These are phyloP conservation scores for Esox masquinongy DNA, from an alignment of 2,797 vertebrate genomes.

Conservation along the genomic window DNA sequence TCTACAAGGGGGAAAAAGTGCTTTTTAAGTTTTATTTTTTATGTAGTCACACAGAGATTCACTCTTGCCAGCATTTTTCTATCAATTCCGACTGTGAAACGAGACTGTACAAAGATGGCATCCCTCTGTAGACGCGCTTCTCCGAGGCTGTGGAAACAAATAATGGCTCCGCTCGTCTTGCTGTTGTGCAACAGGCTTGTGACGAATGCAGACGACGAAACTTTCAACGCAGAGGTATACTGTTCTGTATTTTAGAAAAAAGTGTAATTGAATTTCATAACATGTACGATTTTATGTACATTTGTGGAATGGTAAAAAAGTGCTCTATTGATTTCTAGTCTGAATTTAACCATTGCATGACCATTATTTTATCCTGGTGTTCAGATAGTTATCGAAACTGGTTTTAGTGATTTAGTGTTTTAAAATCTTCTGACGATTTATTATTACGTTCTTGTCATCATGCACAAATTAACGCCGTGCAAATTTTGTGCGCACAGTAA, in stretches of 20 bases:
- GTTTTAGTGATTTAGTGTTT: background rate
- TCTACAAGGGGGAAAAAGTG: background rate
- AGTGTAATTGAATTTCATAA: background rate
- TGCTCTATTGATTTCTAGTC: background rate
- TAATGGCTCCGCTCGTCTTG: slow-evolving; percentile 27
- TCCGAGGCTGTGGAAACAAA: slow-evolving; percentile 14
- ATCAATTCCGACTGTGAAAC: background rate
- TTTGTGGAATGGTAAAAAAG: background rate
- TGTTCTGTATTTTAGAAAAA: background rate
- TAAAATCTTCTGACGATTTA: background rate
- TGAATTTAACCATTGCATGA: background rate
- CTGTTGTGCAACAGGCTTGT: slow-evolving; percentile 32
- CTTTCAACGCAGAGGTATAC: slow-evolving; percentile 63
- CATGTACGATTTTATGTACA: background rate
- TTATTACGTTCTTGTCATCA: background rate
- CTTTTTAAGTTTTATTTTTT: background rate
- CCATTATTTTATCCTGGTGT: background rate
- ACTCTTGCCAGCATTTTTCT: background rate
- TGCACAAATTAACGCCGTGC: background rate
- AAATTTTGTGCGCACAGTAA: background rate
- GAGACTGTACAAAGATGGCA: slow-evolving; percentile 41
- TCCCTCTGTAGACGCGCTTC: slow-evolving; percentile 22
- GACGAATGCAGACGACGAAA: slow-evolving; percentile 42
- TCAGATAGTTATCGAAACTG: background rate
- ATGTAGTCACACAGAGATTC: background rate